Conservation (phyloP, 2,888 invertebrate species). For the Balanococcus diminutus region DNA sequence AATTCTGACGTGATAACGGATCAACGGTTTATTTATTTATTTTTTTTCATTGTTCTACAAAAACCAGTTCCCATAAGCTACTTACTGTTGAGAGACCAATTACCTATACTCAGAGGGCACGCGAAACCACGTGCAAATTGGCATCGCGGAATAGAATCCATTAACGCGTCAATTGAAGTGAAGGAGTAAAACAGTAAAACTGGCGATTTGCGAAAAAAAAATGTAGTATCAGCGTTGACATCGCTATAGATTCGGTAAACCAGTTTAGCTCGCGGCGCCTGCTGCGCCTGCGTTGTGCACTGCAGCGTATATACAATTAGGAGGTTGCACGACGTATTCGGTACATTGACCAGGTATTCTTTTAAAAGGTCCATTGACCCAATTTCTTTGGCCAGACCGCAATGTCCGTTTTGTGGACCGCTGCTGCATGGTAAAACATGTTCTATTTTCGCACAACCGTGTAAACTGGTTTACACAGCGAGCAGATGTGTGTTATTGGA, state of each 20-base stretch:
- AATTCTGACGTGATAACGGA: not conserved
- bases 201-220: too few relatives aligned
- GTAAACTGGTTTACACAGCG: constrained; percentile 43
- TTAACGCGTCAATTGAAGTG: not conserved
- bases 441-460: constrained; percentile 45
- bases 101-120: not conserved
- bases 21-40: too few relatives aligned
- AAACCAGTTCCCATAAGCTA: not conserved
- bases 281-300: not conserved
- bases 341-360: constrained; percentile 47
- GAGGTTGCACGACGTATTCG: not conserved
- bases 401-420: constrained; percentile 20
- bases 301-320: not conserved
- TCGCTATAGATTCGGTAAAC: constrained; percentile 17
- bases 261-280: not conserved
- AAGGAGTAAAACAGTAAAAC: not conserved
- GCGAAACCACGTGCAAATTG: not conserved
- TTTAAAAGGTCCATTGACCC: constrained; percentile 49
- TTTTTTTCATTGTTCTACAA: not conserved
- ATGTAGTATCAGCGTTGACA: not conserved
- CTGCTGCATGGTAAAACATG: constrained; percentile 12
- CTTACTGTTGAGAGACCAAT: not conserved
- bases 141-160: not conserved
- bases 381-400: constrained; percentile 15
- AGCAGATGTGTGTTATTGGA: constrained; percentile 21